Base-by-base conservation (phyloP, 2,888 invertebrate species). In the Euproctis similis region DNA sequence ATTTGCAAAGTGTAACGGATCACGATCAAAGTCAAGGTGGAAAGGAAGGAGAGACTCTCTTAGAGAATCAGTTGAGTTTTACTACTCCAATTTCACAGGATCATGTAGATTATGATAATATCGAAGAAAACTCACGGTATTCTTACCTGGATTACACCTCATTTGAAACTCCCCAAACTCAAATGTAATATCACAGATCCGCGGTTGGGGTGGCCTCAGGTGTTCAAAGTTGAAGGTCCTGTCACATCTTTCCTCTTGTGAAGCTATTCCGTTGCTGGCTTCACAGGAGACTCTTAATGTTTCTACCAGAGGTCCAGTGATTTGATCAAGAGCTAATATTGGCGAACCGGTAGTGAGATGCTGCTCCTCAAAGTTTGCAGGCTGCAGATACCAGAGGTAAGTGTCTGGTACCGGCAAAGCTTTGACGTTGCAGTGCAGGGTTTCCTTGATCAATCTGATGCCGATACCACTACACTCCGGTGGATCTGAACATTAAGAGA, bases 81-180 rank as follows among this genome's bases (percentile, higher is more conserved):
- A n/a, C n/a, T n/a, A n/a, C n/a, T n/a, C n/a, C n/a, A n/a, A n/a
- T n/a, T n/a, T n/a, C n/a, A n/a, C n/a, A n/a, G n/a, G n/a, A n/a
- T n/a, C n/a, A n/a, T n/a, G n/a, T n/a, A n/a, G n/a, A n/a, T n/a
- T n/a, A n/a, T n/a, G n/a, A 14, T 4, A 14, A 14, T 14, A 14
- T 14, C 14, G 6, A 14, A 14, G 14, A 14, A 6, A n/a, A n/a
- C n/a, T n/a, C n/a, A n/a, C n/a, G 14, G 14, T 4, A 4, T 14
- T 4, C 6, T 33, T 53, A 82, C 84, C 84, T 59, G 84, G 80
- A 38, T 73, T 63, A 50, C 82, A 84, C 36, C 75, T 66, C 66
- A 84, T 78, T 46, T 80, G 81, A 34, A 82, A 81, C 53, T 78
- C 81, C 3, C 65, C 69, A 42, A 67, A 69, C 39, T 84, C 82